Evolutionary conservation across 2,797 vertebrate genomes (phyloP), one percentile per base, ranked within the genome.

Genomic region (Moxostoma hubbsi): DNA sequence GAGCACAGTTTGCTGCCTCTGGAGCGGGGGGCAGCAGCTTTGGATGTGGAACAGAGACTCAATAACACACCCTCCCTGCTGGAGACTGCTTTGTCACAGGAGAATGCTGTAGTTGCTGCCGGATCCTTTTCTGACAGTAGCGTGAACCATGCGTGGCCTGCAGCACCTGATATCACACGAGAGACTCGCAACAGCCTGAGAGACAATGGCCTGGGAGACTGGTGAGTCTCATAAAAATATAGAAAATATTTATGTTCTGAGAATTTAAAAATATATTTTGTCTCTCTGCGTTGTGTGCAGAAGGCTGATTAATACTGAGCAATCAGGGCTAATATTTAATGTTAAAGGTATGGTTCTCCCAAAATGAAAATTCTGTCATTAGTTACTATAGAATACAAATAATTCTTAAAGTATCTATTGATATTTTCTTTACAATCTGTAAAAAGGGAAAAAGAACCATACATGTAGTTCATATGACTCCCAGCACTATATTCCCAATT

Each of bases 131-230:
- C 89, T 9, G 89, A 96, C 6, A 95, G 95, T 6, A 84, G 84
- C 0, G 86, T 92, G 0, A 92, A 90, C 85, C 95, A 92, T 85
- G 95, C 97, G 0, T 99, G 98, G 98, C 98, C 98, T 0, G 96
- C 98, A 0, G 98, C 98, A 13, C 98, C 98, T 3, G 98, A 99
- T 85, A 98, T 99, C 86, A 99, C 98, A 69, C 94, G 98, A 43
- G 97, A 99, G 82, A 99, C 98, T 18, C 94, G 96, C 83, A 97
- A 95, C 90, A 97, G 94, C 81, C 93, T 98, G 81, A 91, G 96
- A 73, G 97, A 98, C 87, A 97, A 96, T 55, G 96, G 94, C 58
- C 93, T 98, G 81, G 93, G 92, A 78, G 97, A 98, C 86, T 97
- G 96, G 98, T 98, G 85, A 91, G 86, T 80, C 36, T 50, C 53